Base-by-base conservation (phyloP, 2,797 vertebrate genomes). In the Crenuchus spilurus region DNA sequence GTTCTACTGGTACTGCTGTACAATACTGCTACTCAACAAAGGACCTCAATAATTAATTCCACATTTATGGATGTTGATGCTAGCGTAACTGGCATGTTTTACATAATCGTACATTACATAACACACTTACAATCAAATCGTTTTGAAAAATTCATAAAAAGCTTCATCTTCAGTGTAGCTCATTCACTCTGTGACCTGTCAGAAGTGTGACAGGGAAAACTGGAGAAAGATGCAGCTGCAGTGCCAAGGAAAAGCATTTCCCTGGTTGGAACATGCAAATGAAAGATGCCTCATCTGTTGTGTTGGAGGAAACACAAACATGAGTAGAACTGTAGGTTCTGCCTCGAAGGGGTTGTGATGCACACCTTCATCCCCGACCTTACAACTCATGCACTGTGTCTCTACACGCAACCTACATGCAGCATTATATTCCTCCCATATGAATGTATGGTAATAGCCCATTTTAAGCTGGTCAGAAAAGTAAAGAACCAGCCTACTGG, bases 371-470 rank as follows among this genome's bases (percentile, higher is more conserved):
- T 31, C 51, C 33, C 44, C 52, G 55, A 57, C 51, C 39, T 72
- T 44, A 30, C 48, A 58, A 33, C 67, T 64, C 54, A 13, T 22
- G 54, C 62, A 49, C 37, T 24, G 16, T 46, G 42, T 57, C 73
- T 31, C 49, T 78, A 58, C 26, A 64, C 22, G 24, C 44, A 37
- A 22, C 74, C 68, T 72, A 28, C n/a, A 42, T 42, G 26, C 28
- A 57, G 13, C 30, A n/a, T 77, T 62, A 54, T 78, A 82, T 55
- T 61, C 46, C 70, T 80, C 83, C 85, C 80, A 80, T 82, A 85
- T 81, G 84, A 80, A 70, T 83, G 83, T 48, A 82, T 79, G 76
- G 82, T 86, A 84, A 88, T 86, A 83, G 72, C 82, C 75, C 67
- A 72, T 84, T 86, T 81, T 83, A 88, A 88, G 48, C 54, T 65